Conservation (phyloP, 2,797 vertebrate species). For the Galago senegalensis region DNA sequence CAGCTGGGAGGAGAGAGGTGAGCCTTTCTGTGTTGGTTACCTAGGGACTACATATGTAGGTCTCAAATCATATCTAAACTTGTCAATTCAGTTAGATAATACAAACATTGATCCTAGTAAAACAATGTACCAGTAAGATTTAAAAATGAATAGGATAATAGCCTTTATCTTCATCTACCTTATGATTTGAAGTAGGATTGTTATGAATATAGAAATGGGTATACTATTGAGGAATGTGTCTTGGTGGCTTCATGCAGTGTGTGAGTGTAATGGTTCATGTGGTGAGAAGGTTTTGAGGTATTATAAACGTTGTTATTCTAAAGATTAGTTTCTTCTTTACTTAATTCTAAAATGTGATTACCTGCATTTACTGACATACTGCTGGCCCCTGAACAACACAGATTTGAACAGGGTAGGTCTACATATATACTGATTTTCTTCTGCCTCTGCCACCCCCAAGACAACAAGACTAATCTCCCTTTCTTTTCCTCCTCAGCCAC, state of each 20-base stretch:
- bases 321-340: neutral
- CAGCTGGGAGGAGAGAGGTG: accelerated
- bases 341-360: neutral
- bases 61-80: neutral
- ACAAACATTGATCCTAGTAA: neutral
- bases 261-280: neutral
- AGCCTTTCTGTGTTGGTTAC: neutral
- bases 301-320: neutral
- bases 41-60: neutral
- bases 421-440: neutral
- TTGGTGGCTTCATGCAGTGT: neutral
- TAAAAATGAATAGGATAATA: neutral
- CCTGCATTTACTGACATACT: neutral
- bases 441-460: neutral
- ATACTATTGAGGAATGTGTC: neutral
- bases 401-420: neutral
- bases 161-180: neutral
- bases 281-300: neutral
- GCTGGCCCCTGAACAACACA: neutral
- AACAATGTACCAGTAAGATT: neutral
- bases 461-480: neutral
- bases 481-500: neutral
- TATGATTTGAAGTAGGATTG: slow-evolving; percentile 15
- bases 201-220: neutral
- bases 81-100: neutral